phyloP scores from a whole-genome alignment of 2,888 invertebrate genomes.

The Eremobia ochroleuca region DNA sequence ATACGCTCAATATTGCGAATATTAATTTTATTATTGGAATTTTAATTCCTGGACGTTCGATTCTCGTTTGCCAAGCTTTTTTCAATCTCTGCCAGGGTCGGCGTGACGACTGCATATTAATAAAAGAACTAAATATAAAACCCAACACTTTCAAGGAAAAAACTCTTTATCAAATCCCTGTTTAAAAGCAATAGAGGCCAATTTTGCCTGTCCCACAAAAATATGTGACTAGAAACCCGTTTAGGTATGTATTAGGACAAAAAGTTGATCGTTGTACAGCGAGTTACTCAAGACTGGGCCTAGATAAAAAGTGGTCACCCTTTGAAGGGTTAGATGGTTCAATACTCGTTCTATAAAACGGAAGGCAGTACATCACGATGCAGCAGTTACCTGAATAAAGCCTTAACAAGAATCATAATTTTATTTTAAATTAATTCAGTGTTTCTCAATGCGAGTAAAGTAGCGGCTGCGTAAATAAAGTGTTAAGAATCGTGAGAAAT shows the following conservation, averaged over 20 bases:
- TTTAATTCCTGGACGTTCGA: neutral
- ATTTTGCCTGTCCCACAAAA: conserved; percentile 27
- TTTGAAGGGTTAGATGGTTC: conserved; percentile 87
- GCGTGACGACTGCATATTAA: conserved; percentile 69
- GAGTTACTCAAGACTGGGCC: conserved; percentile 87
- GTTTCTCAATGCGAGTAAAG: conserved; percentile 22
- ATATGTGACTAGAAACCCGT: conserved; percentile 73
- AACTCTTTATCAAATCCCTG: neutral
- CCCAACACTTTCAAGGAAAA: conserved; percentile 21
- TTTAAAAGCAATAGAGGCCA: conserved; percentile 22
- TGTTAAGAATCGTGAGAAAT: conserved; percentile 45
- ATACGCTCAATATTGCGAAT: conserved; percentile 2
- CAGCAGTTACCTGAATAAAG: conserved; percentile 43
- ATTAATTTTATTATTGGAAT: conserved; percentile 42
- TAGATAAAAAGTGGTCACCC: conserved; percentile 86
- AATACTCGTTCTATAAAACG: conserved; percentile 78
- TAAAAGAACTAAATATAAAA: conserved; percentile 53
- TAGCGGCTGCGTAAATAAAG: conserved; percentile 23
- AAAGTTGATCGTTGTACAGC: conserved; percentile 80
- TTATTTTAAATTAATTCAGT: conserved; percentile 50
- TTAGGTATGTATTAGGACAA: conserved; percentile 80
- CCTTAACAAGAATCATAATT: conserved; percentile 56
- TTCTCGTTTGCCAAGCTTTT: conserved; percentile 50
- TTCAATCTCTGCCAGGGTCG: conserved; percentile 48
- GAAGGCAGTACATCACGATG: conserved; percentile 71